These are phyloP conservation scores for Nycticebus coucang DNA, from an alignment of 2,113 vertebrate genomes.

Conservation along the genomic window DNA sequence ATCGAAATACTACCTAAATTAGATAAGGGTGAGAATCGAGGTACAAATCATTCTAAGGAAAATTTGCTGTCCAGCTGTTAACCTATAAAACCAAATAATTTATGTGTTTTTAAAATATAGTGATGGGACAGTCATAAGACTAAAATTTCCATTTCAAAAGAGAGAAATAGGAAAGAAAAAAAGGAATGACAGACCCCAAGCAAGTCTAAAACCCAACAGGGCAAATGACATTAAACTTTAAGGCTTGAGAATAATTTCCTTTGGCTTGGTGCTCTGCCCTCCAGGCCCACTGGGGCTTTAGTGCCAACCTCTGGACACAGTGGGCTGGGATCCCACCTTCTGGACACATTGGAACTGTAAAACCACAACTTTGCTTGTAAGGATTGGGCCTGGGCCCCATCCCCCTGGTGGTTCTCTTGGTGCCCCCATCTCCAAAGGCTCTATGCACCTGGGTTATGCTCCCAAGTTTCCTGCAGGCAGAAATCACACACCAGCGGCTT, in stretches of 20 bases:
- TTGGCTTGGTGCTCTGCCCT: not conserved
- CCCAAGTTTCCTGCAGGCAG: not conserved
- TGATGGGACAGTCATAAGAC: not conserved
- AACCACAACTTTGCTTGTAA: not conserved
- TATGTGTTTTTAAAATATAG: not conserved
- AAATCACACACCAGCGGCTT: not conserved
- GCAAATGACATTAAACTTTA: not conserved
- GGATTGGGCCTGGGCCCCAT: not conserved
- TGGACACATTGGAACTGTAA: not conserved
- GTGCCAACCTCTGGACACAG: not conserved
- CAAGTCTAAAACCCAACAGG: not conserved
- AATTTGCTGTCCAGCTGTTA: not conserved
- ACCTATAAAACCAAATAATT: not conserved
- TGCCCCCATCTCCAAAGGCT: not conserved
- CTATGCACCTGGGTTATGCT: not conserved
- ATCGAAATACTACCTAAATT: not conserved
- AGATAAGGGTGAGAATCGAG: not conserved
- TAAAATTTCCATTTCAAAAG: not conserved
- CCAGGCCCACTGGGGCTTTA: not conserved
- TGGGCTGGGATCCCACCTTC: not conserved
- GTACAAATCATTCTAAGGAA: not conserved
- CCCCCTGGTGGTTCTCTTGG: not conserved
- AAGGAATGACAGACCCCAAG: not conserved
- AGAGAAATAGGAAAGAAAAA: not conserved
- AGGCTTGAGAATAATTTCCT: not conserved